Evolutionary conservation across 1,140 invertebrate genomes (phyloP), one percentile per base, ranked within the genome.

Genomic region (Anadara kagoshimensis): DNA sequence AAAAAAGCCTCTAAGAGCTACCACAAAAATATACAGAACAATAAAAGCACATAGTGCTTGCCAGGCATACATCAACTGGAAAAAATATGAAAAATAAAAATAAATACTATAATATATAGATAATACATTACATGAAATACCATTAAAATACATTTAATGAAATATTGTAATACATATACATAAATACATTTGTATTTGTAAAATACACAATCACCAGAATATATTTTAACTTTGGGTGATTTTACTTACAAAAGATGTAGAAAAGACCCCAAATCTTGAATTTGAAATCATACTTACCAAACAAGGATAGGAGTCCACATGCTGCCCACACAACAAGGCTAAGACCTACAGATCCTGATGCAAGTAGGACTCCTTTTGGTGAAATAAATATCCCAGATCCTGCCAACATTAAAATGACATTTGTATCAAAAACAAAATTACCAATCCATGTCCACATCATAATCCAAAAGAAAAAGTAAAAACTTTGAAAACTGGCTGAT

Each of bases 311-410:
- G 0, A 82, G 5, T 41, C 86, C 86, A 80, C 86, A 86, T 16
- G 77, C 73, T 11, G 91, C 90, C 96, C 96, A 97, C 44, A 97
- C 91, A 12, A 96, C 87, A 1, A 97, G 89, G 81, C 94, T 94
- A 70, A 95, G 89, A 8, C 93, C 95, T 2, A 97, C 93, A 0
- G 95, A 97, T 22, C 95, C 95, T 10, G 95, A 94, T 82, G 94
- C 92, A 77, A 93, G 86, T 11, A 97, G 87, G 3, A 96, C 94
- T 71, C 97, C 95, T 84, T 95, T 97, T 0, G 98, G 98, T 5
- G 97, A 97, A 18, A 99, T 95, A 88, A 99, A 99, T 85, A 99
- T 97, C 54, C 96, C 96, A 20, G 95, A 97, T 36, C 89, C 95
- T 86, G 81, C 24, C 79, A 83, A 70, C 1, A 43, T 20, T 36